These are phyloP conservation scores for Melanotaenia duboulayi DNA, from an alignment of 2,113 vertebrate genomes.

Conservation along the genomic window DNA sequence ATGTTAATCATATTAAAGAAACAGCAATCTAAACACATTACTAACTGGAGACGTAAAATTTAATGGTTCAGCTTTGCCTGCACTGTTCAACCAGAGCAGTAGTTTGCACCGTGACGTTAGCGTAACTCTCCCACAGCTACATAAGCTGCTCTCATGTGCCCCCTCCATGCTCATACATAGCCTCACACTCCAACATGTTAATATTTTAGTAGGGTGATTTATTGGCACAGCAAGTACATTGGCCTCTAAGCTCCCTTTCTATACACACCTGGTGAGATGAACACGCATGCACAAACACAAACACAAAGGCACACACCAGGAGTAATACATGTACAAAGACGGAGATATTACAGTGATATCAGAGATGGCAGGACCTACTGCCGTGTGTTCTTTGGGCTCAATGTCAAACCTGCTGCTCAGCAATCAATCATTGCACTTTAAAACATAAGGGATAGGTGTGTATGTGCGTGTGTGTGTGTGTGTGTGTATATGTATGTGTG, in stretches of 20 bases:
- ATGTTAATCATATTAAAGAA: constrained; percentile 3
- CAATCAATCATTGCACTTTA: constrained; percentile 74
- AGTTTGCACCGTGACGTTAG: constrained; percentile 28
- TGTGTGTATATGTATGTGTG: constrained; percentile 37
- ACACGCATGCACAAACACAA: constrained; percentile 33
- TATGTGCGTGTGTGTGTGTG: constrained; percentile 41
- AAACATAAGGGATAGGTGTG: constrained; percentile 62
- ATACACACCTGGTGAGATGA: constrained; percentile 54
- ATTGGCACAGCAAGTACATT: constrained; percentile 65
- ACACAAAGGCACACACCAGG: constrained; percentile 25
- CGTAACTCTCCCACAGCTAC: constrained; percentile 32
- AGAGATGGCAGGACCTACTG: constrained; percentile 65
- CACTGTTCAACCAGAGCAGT: neutral
- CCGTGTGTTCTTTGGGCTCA: constrained; percentile 72
- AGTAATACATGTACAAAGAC: constrained; percentile 45
- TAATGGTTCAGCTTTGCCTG: no score
- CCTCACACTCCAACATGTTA: constrained; percentile 61
- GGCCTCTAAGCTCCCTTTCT: constrained; percentile 65
- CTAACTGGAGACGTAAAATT: neutral
- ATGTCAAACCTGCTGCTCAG: constrained; percentile 76
- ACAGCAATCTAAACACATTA: neutral
- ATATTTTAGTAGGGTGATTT: constrained; percentile 78
- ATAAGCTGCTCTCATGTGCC: constrained; percentile 27
- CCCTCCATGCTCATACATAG: constrained; percentile 28
- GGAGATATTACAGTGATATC: constrained; percentile 50